Evolutionary conservation across 1,140 invertebrate genomes (phyloP), one percentile per base, ranked within the genome.

Genomic region (Drosophila guanche): DNA sequence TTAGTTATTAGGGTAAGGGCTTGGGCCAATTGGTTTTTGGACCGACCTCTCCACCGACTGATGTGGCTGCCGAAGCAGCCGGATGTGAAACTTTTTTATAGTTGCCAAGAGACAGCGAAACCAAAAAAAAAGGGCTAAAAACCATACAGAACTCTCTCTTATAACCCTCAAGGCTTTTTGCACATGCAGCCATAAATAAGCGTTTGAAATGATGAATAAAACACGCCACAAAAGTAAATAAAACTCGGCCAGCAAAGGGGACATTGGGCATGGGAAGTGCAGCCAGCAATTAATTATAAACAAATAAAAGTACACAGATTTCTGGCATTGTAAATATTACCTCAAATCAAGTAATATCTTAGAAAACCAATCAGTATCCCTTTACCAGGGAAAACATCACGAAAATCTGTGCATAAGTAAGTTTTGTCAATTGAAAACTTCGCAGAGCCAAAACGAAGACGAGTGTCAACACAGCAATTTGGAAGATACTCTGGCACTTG

Each of bases 1-100:
- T 86, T 86, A 86, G 81, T 85, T 88, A 88, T 85, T 86, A 85
- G 79, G 71, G 76, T 80, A 76, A 72, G 72, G 67, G 73, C 41
- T 53, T 55, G 41, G 54, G 75, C 79, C 50, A 84, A 84, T 83
- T 78, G 79, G 74, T 53, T 65, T 37, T 55, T 58, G 33, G 56
- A 27, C 37, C 56, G 59, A 42, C 55, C 71, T 20, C 16, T 20
- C 16, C 16, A 20, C 16, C 16, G 16, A 55, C 61, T 52, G 45
- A 2, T 47, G 47, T n/a, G n/a, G n/a, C 41, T 40, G 54, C 50
- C 48, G 20, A 43, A 54, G 48, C 43, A 51, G 48, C 43, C 46
- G 71, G 73, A 62, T 76, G 70, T 76, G 33, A 61, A 76, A 20
- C 16, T 29, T 69, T 71, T 77, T 65, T 51, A 70, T 62, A 66